Conservation (phyloP, 37 sponge, comb jelly and placozoan genomes). For the Aplysina aerophoba region DNA sequence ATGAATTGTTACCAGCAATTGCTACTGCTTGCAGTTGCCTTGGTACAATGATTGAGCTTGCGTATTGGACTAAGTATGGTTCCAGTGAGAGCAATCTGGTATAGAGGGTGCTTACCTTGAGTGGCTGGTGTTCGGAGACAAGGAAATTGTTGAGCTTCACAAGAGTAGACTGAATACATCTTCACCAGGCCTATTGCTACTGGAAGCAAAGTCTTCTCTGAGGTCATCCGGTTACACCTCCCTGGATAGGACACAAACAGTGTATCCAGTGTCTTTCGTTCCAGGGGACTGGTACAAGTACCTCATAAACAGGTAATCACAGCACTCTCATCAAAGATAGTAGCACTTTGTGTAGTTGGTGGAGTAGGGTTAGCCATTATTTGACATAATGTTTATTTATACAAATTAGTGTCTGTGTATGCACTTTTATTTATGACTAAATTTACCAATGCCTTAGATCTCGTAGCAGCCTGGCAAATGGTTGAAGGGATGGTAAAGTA, state of each 20-base stretch:
- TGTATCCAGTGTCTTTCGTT: conserved; percentile 62
- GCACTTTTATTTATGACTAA: too few relatives aligned
- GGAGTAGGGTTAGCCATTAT: too few relatives aligned
- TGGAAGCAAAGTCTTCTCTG: conserved; percentile 46
- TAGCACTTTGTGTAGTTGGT: too few relatives aligned
- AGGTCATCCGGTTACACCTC: conserved; percentile 53
- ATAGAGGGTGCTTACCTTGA: conserved; percentile 60
- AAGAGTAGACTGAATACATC: conserved; percentile 27
- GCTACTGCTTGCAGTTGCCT: too few relatives aligned
- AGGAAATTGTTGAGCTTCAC: conserved; percentile 52
- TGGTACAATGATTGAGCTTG: too few relatives aligned
- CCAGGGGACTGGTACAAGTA: conserved; percentile 66
- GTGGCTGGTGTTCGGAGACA: conserved; percentile 60
- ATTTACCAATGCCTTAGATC: too few relatives aligned
- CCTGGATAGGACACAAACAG: conserved; percentile 54
- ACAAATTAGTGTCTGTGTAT: too few relatives aligned
- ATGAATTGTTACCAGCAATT: too few relatives aligned
- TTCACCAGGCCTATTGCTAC: conserved; percentile 31
- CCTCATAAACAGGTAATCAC: conserved; percentile 21
- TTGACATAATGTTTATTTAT: too few relatives aligned
- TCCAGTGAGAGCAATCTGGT: conserved; percentile 46
- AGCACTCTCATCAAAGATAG: background rate
- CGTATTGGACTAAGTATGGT: too few relatives aligned
- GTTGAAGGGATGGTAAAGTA: too few relatives aligned
- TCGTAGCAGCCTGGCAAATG: too few relatives aligned